Percentiles rank a stretch among this genome's conserved stretches.
Evolutionary conservation across 2,113 vertebrate genomes (phyloP).

Genomic region (Colius striatus): DNA sequence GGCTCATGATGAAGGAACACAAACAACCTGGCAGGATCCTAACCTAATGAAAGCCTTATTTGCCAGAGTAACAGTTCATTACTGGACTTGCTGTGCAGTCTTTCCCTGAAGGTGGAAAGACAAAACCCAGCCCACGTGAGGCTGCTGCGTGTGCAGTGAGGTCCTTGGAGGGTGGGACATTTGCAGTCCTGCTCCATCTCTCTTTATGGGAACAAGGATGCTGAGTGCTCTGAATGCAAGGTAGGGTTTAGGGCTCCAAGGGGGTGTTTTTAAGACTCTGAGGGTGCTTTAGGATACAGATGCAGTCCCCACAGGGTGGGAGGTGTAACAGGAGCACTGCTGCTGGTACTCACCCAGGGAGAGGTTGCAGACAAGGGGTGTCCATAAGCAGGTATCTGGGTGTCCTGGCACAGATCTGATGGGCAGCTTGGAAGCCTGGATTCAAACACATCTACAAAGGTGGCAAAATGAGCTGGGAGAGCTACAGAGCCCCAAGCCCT

Average conservation of each 20-base stretch:
- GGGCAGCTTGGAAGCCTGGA: not conserved
- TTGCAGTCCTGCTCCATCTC: not conserved
- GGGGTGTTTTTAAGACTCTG: not conserved
- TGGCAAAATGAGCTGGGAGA: not conserved
- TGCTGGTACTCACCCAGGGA: not conserved
- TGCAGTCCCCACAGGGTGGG: fast-evolving
- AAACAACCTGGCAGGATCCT: constrained; percentile 55
- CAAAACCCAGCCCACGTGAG: not conserved
- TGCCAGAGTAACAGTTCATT: constrained; percentile 69
- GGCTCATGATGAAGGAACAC: constrained; percentile 50
- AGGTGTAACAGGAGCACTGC: not conserved
- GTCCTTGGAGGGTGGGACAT: not conserved
- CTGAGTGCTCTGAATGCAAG: not conserved
- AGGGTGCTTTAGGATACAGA: not conserved
- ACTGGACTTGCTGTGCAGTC: constrained; percentile 48
- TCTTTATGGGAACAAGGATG: not conserved
- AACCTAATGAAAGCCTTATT: constrained; percentile 73
- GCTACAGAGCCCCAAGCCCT: not conserved
- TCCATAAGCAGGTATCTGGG: fast-evolving
- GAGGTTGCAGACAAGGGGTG: fast-evolving
- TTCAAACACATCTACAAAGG: fast-evolving
- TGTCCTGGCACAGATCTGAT: not conserved
- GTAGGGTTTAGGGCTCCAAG: fast-evolving
- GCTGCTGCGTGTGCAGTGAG: not conserved
- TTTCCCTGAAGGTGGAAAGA: constrained; percentile 32